A percentile compares a stretch with the other conserved stretches of the same genome.
Conservation (phyloP, 2,888 invertebrate genomes). For the Octonoba sinensis region DNA sequence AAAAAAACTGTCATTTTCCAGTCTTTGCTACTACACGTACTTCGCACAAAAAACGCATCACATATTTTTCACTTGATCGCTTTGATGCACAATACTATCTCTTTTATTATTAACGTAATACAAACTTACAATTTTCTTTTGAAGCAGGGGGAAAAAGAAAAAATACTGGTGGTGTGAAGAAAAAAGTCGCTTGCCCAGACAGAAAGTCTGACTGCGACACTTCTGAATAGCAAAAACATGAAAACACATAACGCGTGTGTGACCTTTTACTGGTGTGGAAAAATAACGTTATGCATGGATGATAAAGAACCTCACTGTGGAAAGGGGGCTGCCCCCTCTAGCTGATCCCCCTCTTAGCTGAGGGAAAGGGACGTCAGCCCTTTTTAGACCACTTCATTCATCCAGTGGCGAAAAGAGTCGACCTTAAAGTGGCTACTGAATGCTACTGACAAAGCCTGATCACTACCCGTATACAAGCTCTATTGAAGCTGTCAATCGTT, state of each 20-base stretch:
- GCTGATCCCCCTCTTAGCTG: neutral
- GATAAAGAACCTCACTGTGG: constrained; percentile 46
- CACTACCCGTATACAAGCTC: constrained; percentile 14
- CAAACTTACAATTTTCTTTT: too few species aligned
- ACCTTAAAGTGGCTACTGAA: constrained; percentile 61
- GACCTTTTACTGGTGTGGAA: constrained; percentile 54
- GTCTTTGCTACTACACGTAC: too few species aligned
- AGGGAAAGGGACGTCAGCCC: constrained; percentile 22
- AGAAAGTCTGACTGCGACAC: too few species aligned
- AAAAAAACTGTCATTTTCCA: too few species aligned
- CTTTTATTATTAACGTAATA: too few species aligned
- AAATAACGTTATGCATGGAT: constrained; percentile 54
- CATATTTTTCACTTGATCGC: too few species aligned
- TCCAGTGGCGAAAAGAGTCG: constrained; percentile 48
- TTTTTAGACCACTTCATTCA: constrained; percentile 61
- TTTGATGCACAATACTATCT: too few species aligned
- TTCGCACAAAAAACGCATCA: too few species aligned
- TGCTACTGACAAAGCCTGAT: constrained; percentile 33
- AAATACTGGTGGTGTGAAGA: too few species aligned
- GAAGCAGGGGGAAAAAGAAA: too few species aligned
- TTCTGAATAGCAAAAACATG: constrained; percentile 3
- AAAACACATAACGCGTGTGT: constrained; percentile 53
- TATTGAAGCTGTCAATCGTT: constrained; percentile 16
- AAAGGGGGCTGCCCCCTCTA: constrained; percentile 6
- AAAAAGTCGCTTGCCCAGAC: too few species aligned